Percentiles rank a stretch among this genome's conserved stretches.
Conservation (phyloP, 2,888 invertebrate species). For the Argyra leucocephala region DNA sequence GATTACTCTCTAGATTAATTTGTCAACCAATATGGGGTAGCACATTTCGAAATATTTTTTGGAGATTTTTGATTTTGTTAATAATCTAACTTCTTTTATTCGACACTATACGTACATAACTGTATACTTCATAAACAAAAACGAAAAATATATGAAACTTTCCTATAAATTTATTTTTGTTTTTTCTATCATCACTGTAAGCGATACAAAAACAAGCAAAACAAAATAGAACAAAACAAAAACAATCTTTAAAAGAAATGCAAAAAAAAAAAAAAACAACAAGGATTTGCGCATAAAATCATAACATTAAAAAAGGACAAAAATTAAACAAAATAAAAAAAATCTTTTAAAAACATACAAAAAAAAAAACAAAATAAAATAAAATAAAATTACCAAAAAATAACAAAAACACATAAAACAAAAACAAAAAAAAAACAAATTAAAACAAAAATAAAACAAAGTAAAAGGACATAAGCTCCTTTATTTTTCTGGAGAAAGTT, state of each 20-base stretch:
- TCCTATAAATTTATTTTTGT: no score
- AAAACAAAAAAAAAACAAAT: background rate
- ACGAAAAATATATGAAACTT: no score
- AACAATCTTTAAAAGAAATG: background rate
- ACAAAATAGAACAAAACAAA: background rate
- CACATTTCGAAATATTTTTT: no score
- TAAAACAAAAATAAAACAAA: background rate
- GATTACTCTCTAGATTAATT: no score
- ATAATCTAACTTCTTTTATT: no score
- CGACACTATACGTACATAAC: no score
- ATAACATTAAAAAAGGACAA: conserved; percentile 14
- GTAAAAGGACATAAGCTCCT: background rate
- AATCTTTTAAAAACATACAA: conserved; percentile 23
- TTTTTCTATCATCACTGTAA: background rate
- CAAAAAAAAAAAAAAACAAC: background rate
- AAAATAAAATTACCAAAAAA: background rate
- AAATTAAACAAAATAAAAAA: conserved; percentile 22
- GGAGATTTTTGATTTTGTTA: no score
- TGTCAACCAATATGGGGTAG: no score
- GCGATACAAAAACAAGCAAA: background rate
- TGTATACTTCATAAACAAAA: no score
- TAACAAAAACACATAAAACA: background rate
- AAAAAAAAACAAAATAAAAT: conserved; percentile 8
- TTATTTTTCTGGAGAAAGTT: conserved; percentile 10
- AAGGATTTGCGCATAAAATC: conserved; percentile 12